phyloP scores from a whole-genome alignment of 2,888 invertebrate genomes.

The Drosophila mimica region DNA sequence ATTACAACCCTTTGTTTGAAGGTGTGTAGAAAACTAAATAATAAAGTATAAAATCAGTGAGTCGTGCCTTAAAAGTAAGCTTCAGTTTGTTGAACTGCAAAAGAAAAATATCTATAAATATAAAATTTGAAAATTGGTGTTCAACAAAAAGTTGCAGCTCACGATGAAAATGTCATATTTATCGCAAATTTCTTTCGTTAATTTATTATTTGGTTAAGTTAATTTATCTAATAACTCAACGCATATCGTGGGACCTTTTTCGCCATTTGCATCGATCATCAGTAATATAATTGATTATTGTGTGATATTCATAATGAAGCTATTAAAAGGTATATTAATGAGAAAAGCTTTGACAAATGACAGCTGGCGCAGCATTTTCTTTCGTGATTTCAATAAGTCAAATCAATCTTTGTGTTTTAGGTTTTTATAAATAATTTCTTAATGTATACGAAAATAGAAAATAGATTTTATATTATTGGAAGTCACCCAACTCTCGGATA shows the following conservation, averaged over 20 bases:
- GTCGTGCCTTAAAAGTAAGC: too few species aligned
- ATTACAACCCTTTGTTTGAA: background rate
- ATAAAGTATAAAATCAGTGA: background rate
- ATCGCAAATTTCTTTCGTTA: background rate
- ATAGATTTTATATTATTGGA: too few species aligned
- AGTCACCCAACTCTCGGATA: too few species aligned
- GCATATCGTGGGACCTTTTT: background rate
- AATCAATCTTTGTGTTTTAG: too few species aligned
- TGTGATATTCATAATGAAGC: background rate
- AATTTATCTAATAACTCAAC: background rate
- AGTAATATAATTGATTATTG: conserved; percentile 4
- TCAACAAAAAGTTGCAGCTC: background rate
- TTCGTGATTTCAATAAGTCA: background rate
- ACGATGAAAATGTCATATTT: background rate
- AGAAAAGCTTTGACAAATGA: background rate
- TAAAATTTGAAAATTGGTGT: background rate
- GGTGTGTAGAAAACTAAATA: background rate
- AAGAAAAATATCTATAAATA: background rate
- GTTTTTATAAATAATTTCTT: too few species aligned
- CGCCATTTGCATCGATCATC: background rate
- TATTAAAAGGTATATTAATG: background rate
- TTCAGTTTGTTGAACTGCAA: background rate
- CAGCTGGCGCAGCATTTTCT: background rate
- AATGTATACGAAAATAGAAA: too few species aligned
- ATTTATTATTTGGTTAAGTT: background rate